Base-by-base conservation (phyloP, 2,113 vertebrate species). In the Poecilia latipinna region DNA sequence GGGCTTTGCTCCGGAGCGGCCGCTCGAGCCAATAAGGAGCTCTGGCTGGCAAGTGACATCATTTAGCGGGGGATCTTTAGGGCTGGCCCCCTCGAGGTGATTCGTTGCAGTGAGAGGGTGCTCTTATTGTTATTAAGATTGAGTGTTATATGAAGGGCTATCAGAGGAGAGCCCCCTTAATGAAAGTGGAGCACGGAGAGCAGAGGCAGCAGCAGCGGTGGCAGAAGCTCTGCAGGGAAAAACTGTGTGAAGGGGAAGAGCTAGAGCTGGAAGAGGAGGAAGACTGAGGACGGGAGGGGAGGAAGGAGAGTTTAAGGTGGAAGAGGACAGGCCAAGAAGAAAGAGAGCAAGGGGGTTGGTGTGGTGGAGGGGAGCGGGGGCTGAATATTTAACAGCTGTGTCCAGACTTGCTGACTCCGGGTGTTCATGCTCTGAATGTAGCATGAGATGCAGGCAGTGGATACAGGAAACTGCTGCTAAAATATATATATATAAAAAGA, bases 91-190 rank as follows among this genome's bases (percentile, higher is more conserved):
- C 92, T 84, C 33, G 87, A 90, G 92, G 86, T 88, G 88, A 91
- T 87, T 82, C 82, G 90, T 82, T 74, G 74, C 80, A 72, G 82
- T 78, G 87, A 82, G 87, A 85, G 87, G 80, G 88, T 65, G 83
- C 90, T 88, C 88, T 91, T 89, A 92, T 92, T 90, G 88, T 91
- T 92, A 91, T 92, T 87, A 93, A 93, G 90, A 93, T 94, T 92
- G 94, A 93, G 91, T 93, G 91, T 87, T 89, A 89, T 91, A 92
- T 87, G 90, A 87, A 92, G 91, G 90, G 89, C 91, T 89, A 91
- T 93, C 92, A 91, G 90, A 92, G 86, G 88, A 92, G 87, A 91
- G 85, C 76, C 88, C 89, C 89, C 88, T 91, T 90, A 91, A 93
- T 91, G 88, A 93, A 93, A 93, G 90, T 79, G 88, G 83, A 89